Evolutionary conservation across 2,888 invertebrate species (phyloP).

Genomic region (Ophioninae sp.): DNA sequence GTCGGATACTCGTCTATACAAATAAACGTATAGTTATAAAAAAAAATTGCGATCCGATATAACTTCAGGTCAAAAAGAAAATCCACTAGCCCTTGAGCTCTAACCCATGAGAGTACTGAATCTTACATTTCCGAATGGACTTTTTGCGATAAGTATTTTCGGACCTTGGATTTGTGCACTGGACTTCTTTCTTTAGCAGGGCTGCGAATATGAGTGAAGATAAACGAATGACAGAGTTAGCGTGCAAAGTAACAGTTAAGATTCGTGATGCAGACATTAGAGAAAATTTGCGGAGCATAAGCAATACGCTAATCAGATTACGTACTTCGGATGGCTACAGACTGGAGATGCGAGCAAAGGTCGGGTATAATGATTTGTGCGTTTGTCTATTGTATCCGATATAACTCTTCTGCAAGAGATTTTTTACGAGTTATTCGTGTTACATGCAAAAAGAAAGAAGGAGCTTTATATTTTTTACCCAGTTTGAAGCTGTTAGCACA

Average conservation of each 20-base stretch:
- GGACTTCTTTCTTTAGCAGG: slow-evolving; percentile 71
- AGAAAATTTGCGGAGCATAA: slow-evolving; percentile 51
- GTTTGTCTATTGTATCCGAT: slow-evolving; percentile 84
- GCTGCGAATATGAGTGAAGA: slow-evolving; percentile 63
- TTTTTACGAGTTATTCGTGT: slow-evolving; percentile 11
- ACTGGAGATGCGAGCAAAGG: slow-evolving; percentile 82
- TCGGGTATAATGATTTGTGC: slow-evolving; percentile 82
- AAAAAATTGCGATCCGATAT: neutral
- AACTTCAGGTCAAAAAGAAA: slow-evolving; percentile 5
- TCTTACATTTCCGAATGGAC: slow-evolving; percentile 72
- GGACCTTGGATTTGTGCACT: slow-evolving; percentile 68
- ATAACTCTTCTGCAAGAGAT: slow-evolving; percentile 84
- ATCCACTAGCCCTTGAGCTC: slow-evolving; percentile 19
- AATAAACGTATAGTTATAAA: slow-evolving; percentile 9
- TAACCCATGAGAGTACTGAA: slow-evolving; percentile 44
- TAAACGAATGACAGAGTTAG: slow-evolving; percentile 44
- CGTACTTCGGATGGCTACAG: slow-evolving; percentile 84
- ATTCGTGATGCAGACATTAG: slow-evolving; percentile 15
- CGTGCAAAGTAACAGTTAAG: slow-evolving; percentile 39
- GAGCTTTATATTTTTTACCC: neutral
- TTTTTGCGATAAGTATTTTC: slow-evolving; percentile 71
- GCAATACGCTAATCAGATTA: slow-evolving; percentile 63
- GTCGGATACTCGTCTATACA: slow-evolving; percentile 69
- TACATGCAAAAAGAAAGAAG: slow-evolving; percentile 5
- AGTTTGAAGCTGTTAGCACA: neutral